Percentiles rank a stretch among this genome's conserved stretches.
phyloP scores from a whole-genome alignment of 2,113 vertebrate species.

The Tragelaphus imberbis region DNA sequence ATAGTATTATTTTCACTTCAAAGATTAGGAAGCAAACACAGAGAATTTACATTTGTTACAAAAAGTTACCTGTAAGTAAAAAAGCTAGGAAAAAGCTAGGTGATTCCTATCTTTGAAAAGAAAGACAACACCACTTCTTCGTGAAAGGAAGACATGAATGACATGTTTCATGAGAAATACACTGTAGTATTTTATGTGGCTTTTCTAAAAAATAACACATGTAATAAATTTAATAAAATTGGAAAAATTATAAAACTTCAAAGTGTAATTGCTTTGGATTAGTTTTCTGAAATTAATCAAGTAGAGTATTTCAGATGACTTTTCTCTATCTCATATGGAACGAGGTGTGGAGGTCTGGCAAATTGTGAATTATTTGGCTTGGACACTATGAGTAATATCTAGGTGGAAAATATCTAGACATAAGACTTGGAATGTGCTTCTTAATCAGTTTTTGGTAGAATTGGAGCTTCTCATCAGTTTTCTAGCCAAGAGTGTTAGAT shows the following conservation, averaged over 20 bases:
- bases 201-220: background rate
- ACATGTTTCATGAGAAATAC: background rate
- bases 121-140: background rate
- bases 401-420: background rate
- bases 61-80: background rate
- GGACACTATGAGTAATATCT: background rate
- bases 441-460: conserved; percentile 19
- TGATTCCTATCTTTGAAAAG: background rate
- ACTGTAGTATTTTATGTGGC: background rate
- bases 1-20: background rate
- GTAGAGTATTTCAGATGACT: background rate
- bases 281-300: conserved; percentile 1
- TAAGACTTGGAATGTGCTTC: background rate
- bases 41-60: background rate
- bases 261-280: background rate
- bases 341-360: background rate
- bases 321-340: background rate
- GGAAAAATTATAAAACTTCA: background rate
- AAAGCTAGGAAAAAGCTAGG: background rate
- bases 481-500: background rate
- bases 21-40: background rate
- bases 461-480: background rate
- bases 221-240: background rate
- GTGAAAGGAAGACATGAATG: background rate
- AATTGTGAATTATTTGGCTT: background rate